Evolutionary conservation across 2,113 vertebrate species (phyloP).

Genomic region (Numenius arquata): DNA sequence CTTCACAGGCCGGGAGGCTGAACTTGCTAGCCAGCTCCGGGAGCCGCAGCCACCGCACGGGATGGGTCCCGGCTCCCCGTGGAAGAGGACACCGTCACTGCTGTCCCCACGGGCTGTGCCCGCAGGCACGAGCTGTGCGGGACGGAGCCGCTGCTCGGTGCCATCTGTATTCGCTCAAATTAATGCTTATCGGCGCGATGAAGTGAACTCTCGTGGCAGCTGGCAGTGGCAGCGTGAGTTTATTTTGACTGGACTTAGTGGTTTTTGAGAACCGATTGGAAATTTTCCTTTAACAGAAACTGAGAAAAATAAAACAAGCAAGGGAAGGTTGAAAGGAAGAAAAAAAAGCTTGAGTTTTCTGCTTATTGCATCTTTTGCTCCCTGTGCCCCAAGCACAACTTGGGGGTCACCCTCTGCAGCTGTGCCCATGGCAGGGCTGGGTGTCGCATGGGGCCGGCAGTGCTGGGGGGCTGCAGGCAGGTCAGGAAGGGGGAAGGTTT

Average conservation of each 20-base stretch:
- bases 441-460: background rate
- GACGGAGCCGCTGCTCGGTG: accelerated
- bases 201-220: background rate
- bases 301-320: background rate
- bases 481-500: background rate
- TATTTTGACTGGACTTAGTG: background rate
- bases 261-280: background rate
- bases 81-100: background rate
- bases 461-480: background rate
- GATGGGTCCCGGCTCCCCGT: background rate
- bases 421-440: background rate
- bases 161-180: background rate
- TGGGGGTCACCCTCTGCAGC: background rate
- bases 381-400: background rate
- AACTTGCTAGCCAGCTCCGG: background rate
- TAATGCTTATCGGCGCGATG: accelerated
- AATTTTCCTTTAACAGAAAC: background rate
- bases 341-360: background rate
- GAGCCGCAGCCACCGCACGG: background rate
- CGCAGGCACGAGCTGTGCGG: accelerated
- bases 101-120: background rate
- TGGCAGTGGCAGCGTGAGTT: background rate
- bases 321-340: background rate
- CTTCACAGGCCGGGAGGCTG: background rate
- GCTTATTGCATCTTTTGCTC: background rate